These are phyloP conservation scores for Ormyrus thymus DNA, from an alignment of 2,888 invertebrate species.

Conservation along the genomic window DNA sequence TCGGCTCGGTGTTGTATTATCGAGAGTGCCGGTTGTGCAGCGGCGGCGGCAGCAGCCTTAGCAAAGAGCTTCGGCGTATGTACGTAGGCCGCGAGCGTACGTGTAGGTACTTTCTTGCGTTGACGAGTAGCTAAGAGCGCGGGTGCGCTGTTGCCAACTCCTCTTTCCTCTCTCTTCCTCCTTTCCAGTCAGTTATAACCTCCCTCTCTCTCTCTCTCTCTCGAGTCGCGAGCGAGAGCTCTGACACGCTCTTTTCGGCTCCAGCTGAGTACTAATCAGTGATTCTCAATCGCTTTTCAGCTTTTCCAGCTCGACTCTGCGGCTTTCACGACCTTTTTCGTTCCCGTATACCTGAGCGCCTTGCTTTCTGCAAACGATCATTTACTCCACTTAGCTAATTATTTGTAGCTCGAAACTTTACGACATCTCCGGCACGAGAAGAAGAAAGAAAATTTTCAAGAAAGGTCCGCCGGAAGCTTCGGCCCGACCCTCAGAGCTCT, in stretches of 20 bases:
- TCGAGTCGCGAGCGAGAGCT: conserved; percentile 34
- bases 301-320: not conserved
- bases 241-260: conserved; percentile 49
- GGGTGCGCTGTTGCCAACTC: conserved; percentile 69
- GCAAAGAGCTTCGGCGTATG: not conserved
- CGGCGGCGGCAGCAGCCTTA: not conserved
- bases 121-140: conserved; percentile 12
- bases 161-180: conserved; percentile 59
- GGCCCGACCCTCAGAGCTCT: not conserved
- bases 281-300: conserved; percentile 51
- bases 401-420: too few relatives aligned
- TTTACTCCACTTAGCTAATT: too few relatives aligned
- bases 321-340: conserved; percentile 11
- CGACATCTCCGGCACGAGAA: too few relatives aligned
- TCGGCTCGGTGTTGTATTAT: conserved; percentile 9
- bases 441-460: too few relatives aligned
- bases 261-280: conserved; percentile 56
- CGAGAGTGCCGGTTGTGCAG: not conserved
- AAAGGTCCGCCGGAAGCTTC: too few relatives aligned
- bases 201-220: conserved; percentile 14
- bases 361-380: too few relatives aligned
- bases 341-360: conserved; percentile 1
- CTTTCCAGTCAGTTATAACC: conserved; percentile 52
- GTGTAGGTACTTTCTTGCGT: conserved; percentile 44
- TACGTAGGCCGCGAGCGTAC: not conserved